These are phyloP conservation scores for Ophraella communa DNA, from an alignment of 2,888 invertebrate species.

Conservation along the genomic window DNA sequence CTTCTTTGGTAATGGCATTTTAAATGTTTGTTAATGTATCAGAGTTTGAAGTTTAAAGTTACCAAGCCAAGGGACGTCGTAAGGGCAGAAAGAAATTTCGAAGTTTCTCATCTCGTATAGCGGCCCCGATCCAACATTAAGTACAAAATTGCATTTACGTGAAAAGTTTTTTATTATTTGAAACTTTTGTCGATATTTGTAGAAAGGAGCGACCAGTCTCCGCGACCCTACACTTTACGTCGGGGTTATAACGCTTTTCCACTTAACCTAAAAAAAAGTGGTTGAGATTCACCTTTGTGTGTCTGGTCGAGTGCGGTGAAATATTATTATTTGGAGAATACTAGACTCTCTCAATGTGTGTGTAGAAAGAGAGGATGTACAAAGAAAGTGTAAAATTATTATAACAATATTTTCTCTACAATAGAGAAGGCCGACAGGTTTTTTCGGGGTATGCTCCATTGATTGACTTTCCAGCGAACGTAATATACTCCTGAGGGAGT, in stretches of 20 bases:
- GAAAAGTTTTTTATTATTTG: neutral
- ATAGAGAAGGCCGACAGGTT: neutral
- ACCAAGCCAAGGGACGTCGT: no score
- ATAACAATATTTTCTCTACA: neutral
- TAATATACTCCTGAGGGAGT: neutral
- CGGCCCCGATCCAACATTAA: neutral
- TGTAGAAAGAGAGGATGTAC: neutral
- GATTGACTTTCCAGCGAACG: neutral
- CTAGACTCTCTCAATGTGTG: constrained; percentile 6
- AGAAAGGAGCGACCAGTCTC: neutral
- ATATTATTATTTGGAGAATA: constrained; percentile 20
- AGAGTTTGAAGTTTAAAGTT: no score
- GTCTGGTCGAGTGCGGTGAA: constrained; percentile 14
- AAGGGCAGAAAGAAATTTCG: neutral
- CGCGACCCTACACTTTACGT: neutral
- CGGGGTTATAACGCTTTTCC: constrained; percentile 9
- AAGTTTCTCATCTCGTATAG: neutral
- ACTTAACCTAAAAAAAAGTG: constrained; percentile 19
- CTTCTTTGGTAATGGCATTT: no score
- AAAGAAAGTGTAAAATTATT: neutral
- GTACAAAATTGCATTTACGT: neutral
- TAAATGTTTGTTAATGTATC: no score
- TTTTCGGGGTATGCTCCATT: neutral
- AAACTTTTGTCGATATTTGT: neutral
- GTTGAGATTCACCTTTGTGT: constrained; percentile 24